phyloP scores from a whole-genome alignment of 2,888 invertebrate species.

The Formica aserva region DNA sequence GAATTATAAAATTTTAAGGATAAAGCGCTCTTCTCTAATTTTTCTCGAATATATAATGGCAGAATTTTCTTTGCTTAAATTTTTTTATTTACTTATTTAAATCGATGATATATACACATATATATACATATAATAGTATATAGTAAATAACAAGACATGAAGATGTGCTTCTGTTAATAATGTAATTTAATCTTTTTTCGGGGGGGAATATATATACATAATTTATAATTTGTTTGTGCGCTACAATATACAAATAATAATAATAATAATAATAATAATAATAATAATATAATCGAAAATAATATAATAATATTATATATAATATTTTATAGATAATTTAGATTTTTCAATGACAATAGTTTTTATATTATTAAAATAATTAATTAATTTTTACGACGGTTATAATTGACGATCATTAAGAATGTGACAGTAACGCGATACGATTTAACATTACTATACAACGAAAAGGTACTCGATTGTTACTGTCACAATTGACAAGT shows the following conservation, averaged over 20 bases:
- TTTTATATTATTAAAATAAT: slow-evolving; percentile 68
- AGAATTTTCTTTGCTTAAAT: background rate
- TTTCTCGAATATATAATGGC: no score
- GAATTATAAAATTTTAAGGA: background rate
- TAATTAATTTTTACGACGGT: slow-evolving; percentile 47
- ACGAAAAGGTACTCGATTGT: slow-evolving; percentile 32
- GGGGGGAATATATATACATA: slow-evolving; percentile 79
- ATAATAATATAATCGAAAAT: slow-evolving; percentile 47
- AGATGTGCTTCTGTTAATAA: slow-evolving; percentile 66
- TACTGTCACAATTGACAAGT: slow-evolving; percentile 7
- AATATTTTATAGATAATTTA: slow-evolving; percentile 75
- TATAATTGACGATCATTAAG: slow-evolving; percentile 43
- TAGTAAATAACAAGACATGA: slow-evolving; percentile 31
- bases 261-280: slow-evolving; percentile 51
- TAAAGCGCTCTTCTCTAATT: background rate
- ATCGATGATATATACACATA: background rate
- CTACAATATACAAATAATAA: slow-evolving; percentile 82
- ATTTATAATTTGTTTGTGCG: slow-evolving; percentile 81
- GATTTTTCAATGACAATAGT: slow-evolving; percentile 61
- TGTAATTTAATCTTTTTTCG: slow-evolving; percentile 74
- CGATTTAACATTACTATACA: slow-evolving; percentile 58
- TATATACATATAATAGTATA: background rate
- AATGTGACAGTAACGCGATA: slow-evolving; percentile 30
- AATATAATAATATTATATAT: slow-evolving; percentile 56
- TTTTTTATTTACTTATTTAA: background rate